A percentile compares a stretch with the other conserved stretches of the same genome.
These are phyloP conservation scores for Drepana falcataria DNA, from an alignment of 2,888 invertebrate species.

Conservation along the genomic window DNA sequence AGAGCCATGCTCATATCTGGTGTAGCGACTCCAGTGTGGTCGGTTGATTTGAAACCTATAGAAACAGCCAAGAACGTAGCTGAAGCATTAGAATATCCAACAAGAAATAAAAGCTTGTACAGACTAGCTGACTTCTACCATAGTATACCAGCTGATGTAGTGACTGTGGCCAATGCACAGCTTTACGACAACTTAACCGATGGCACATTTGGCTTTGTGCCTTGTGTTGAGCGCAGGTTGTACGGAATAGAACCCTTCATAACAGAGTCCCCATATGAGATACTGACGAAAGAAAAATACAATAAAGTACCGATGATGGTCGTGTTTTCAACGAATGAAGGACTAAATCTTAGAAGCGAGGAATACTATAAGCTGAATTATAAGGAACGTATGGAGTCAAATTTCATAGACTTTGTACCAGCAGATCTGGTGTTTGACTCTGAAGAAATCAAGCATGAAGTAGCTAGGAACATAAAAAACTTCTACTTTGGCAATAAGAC, in stretches of 20 bases:
- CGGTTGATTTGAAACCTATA: slow-evolving; percentile 23
- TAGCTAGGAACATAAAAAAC: slow-evolving; percentile 19
- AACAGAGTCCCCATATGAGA: slow-evolving; percentile 16
- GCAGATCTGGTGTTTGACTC: slow-evolving; percentile 29
- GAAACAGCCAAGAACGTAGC: slow-evolving; percentile 23
- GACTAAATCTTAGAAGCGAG: slow-evolving; percentile 24
- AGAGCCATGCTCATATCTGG: slow-evolving; percentile 36
- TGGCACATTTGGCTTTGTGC: slow-evolving; percentile 34
- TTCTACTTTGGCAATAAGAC: slow-evolving; percentile 30
- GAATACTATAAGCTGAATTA: slow-evolving; percentile 27
- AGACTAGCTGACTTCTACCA: slow-evolving; percentile 18
- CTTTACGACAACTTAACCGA: slow-evolving; percentile 28
- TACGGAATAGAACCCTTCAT: slow-evolving; percentile 18
- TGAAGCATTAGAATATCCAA: not conserved
- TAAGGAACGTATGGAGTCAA: slow-evolving; percentile 25
- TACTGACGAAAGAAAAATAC: slow-evolving; percentile 17
- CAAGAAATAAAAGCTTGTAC: not conserved
- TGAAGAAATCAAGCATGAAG: slow-evolving; percentile 14
- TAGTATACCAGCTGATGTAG: slow-evolving; percentile 14
- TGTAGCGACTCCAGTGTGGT: slow-evolving; percentile 25
- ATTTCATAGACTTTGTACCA: slow-evolving; percentile 32
- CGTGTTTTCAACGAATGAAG: slow-evolving; percentile 27
- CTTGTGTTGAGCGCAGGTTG: slow-evolving; percentile 29
- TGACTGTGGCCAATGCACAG: slow-evolving; percentile 21
- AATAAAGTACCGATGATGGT: slow-evolving; percentile 29